phyloP scores from a whole-genome alignment of 1,140 invertebrate genomes.

The Drosophila micromelanica region DNA sequence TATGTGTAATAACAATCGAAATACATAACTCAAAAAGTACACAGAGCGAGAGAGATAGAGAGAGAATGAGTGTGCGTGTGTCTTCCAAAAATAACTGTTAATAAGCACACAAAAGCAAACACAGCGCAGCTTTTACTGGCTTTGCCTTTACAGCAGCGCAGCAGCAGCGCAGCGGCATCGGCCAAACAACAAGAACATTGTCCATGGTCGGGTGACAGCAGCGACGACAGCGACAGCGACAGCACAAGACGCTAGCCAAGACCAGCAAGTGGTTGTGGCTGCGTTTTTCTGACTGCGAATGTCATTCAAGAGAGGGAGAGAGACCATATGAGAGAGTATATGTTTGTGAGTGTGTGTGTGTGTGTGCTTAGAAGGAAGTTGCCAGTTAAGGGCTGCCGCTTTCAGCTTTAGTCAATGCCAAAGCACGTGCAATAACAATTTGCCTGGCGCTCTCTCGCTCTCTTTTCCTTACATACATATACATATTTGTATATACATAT shows the following conservation, averaged over 20 bases:
- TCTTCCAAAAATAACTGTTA: constrained; percentile 76
- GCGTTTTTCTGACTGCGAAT: constrained; percentile 4
- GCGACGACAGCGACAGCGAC: constrained; percentile 7
- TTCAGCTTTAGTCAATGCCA: constrained; percentile 55
- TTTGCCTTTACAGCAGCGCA: neutral
- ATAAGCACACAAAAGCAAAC: constrained; percentile 44
- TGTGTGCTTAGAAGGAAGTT: constrained; percentile 25
- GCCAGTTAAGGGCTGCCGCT: constrained; percentile 21
- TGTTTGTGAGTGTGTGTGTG: constrained; percentile 3
- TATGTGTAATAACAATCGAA: constrained; percentile 28
- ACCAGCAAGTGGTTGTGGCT: constrained; percentile 37
- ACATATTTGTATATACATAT: too few species aligned
- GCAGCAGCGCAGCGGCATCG: constrained; percentile 3
- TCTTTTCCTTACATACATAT: too few species aligned
- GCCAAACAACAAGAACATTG: constrained; percentile 68
- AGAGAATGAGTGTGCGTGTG: constrained; percentile 26
- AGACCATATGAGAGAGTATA: neutral
- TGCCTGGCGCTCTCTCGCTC: constrained; percentile 14
- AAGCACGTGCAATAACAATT: constrained; percentile 64
- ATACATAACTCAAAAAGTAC: constrained; percentile 39
- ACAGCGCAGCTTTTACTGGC: constrained; percentile 6
- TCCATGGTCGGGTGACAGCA: constrained; percentile 65
- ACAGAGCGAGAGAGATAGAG: neutral
- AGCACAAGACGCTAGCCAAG: constrained; percentile 23
- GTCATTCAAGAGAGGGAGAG: neutral